Evolutionary conservation across 2,888 invertebrate species (phyloP), one percentile per base, ranked within the genome.

Genomic region (Schizotus pectinicornis): DNA sequence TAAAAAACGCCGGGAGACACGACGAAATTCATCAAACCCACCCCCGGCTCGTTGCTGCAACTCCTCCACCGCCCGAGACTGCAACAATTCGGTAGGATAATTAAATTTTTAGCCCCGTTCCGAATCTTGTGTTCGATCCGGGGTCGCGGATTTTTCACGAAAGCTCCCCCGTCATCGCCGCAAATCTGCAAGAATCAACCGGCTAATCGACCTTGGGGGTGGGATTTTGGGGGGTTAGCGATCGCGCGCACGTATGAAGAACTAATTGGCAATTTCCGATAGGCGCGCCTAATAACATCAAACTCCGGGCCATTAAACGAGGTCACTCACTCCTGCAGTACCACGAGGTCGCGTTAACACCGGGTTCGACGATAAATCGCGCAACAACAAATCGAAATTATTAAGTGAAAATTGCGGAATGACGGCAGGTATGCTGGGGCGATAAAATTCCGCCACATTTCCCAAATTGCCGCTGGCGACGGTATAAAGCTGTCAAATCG

Each of bases 261-360:
- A 64, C 70, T 73, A 74, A 74, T 73, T 74, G 72, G 69, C 71
- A 74, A 74, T 74, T 73, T 74, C 73, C 73, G 70, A 73, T 72
- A 71, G 72, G 72, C 69, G 71, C 70, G 71, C 69, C 71, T 70
- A 72, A 72, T 70, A 67, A 67, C 64, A 62, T 61, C 62, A 59
- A 65, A 64, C 59, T 62, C 61, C 60, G 58, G 59, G 61, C 62
- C 57, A 59, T 61, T 70, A 69, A 55, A 48, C 57, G 65, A 64
- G 70, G 70, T 68, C 69, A 69, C 48, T 67, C 67, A 68, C 63
- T 63, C 64, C 54, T 47, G 46, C 22, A 48, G 50, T 50, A 50
- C 51, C 47, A 51, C 52, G 36, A 37, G 35, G 33, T 35, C 22
- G 42, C 43, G 46, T 54, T 61, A 57, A 43, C 61, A 55, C 61